Evolutionary conservation across 1,140 invertebrate species (phyloP).

Genomic region (Drosophila tsacasi): DNA sequence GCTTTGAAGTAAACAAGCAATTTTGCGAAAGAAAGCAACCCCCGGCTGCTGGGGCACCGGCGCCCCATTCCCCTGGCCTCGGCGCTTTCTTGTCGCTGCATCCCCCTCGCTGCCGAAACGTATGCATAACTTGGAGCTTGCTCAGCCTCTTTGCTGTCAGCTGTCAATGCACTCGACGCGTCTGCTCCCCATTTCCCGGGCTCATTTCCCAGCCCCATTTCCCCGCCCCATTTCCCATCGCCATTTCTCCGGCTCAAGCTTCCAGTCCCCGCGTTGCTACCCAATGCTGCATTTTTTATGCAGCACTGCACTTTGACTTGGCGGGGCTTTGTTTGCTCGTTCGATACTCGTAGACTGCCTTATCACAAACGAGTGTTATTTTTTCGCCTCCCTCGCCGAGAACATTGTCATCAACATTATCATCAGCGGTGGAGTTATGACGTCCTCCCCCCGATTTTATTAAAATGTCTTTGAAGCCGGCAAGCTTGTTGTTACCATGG

Average conservation of each 20-base stretch:
- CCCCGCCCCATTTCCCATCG: conserved; percentile 2
- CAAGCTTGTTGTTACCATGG: not conserved
- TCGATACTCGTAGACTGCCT: conserved; percentile 51
- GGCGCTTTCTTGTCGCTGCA: conserved; percentile 4
- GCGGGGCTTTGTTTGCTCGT: conserved; percentile 63
- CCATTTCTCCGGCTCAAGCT: conserved; percentile 3
- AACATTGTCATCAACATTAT: conserved; percentile 78
- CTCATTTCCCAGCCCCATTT: conserved; percentile 45
- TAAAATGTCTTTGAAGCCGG: conserved; percentile 45
- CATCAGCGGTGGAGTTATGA: conserved; percentile 55
- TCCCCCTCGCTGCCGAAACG: conserved; percentile 24
- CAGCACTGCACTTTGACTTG: conserved; percentile 78
- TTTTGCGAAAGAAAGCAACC: conserved; percentile 64
- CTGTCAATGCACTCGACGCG: conserved; percentile 75
- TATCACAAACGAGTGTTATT: conserved; percentile 52
- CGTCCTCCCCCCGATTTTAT: conserved; percentile 15
- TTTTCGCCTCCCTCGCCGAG: conserved; percentile 38
- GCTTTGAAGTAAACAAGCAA: conserved; percentile 83
- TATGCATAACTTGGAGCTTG: conserved; percentile 61
- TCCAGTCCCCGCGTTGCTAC: not conserved
- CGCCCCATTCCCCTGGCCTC: not conserved
- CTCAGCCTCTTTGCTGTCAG: conserved; percentile 73
- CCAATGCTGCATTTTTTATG: conserved; percentile 72
- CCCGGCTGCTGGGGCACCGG: conserved; percentile 9
- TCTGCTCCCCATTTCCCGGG: conserved; percentile 58